Evolutionary conservation across 35 echinoderm and acorn worm genomes (phyloP).

Genomic region (Lytechinus pictus): DNA sequence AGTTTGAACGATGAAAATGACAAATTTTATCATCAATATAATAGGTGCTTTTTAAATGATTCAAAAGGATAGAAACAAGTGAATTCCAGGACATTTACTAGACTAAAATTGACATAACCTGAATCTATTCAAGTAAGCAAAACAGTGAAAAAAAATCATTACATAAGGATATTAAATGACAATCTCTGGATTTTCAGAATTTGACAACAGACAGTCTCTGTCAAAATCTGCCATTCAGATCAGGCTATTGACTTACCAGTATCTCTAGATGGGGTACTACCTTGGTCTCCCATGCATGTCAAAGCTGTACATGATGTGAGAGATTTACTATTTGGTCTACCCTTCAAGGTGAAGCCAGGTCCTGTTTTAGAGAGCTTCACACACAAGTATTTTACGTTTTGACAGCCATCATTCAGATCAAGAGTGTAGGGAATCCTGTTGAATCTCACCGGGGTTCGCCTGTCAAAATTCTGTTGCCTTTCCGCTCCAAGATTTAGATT

Average conservation of each 20-base stretch:
- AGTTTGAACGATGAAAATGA: too few relatives aligned
- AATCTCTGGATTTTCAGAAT: too few relatives aligned
- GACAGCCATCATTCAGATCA: not conserved
- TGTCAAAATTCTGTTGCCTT: not conserved
- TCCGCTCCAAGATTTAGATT: not conserved
- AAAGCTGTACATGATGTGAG: not conserved
- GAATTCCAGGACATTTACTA: too few relatives aligned
- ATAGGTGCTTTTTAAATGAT: too few relatives aligned
- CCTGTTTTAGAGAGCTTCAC: not conserved
- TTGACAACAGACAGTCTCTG: too few relatives aligned
- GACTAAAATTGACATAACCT: too few relatives aligned
- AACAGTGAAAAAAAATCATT: too few relatives aligned
- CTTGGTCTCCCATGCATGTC: not conserved
- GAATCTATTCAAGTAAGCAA: too few relatives aligned
- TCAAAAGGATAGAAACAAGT: too few relatives aligned
- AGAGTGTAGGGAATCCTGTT: not conserved
- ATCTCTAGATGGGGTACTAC: not conserved
- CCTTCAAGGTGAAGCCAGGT: not conserved
- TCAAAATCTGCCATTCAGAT: too few relatives aligned
- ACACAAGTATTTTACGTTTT: not conserved
- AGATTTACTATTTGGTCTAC: constrained; percentile 19
- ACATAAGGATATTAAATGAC: too few relatives aligned
- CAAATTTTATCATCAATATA: too few relatives aligned
- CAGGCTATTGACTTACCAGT: not conserved
- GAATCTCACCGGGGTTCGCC: not conserved